These are phyloP conservation scores for Indri indri DNA, from an alignment of 2,113 vertebrate genomes.

Conservation along the genomic window DNA sequence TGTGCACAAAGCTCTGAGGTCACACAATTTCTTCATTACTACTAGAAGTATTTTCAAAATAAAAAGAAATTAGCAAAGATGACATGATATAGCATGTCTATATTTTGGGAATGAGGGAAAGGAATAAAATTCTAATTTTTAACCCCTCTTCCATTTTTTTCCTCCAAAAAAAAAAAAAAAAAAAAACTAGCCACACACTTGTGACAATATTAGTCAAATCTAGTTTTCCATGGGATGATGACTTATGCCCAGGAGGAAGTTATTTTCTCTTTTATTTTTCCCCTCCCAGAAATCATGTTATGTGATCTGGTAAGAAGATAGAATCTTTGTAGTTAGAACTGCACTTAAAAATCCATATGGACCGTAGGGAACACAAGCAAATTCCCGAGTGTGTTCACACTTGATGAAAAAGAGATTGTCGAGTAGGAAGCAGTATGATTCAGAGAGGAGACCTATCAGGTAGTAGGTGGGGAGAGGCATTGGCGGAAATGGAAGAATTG, in stretches of 20 bases:
- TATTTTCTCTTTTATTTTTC: not conserved
- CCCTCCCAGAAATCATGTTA: not conserved
- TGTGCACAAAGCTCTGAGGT: not conserved
- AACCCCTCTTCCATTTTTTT: not conserved
- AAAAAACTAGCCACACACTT: not conserved
- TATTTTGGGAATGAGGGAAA: not conserved
- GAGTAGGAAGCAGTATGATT: not conserved
- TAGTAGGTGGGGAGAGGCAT: not conserved
- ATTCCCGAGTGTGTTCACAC: slow-evolving; percentile 15
- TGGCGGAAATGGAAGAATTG: not conserved
- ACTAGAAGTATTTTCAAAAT: not conserved
- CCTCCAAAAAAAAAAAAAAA: not conserved
- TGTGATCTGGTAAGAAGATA: slow-evolving; percentile 3
- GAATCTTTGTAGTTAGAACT: not conserved
- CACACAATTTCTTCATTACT: not conserved
- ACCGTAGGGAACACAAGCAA: not conserved
- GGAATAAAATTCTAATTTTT: not conserved
- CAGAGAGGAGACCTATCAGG: not conserved
- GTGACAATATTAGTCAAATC: not conserved
- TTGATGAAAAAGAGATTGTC: not conserved
- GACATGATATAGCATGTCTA: not conserved
- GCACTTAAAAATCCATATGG: not conserved
- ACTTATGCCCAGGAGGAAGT: not conserved
- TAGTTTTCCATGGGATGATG: not conserved
- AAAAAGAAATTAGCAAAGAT: slow-evolving; percentile 11